Base-by-base conservation (phyloP, 2,797 vertebrate species). In the Ciconia nigra region DNA sequence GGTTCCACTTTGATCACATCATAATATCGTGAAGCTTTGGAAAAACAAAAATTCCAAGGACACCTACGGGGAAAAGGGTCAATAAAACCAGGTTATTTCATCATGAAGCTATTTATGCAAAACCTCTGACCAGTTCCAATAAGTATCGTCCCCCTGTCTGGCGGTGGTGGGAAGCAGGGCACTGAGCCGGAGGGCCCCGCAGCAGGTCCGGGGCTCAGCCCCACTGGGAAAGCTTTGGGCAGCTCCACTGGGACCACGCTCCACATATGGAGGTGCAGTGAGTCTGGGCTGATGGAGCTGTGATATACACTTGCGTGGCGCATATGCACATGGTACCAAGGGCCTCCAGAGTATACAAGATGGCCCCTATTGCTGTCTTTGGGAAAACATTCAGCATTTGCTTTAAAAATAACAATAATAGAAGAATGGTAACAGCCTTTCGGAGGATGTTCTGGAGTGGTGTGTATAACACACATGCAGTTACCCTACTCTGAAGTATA, bases 311-410 rank as follows among this genome's bases (percentile, higher is more conserved):
- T 66, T 73, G 55, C 20, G 54, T 7, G 42, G 47, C 15, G 18
- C 2, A 12, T 13, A 18, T 15, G 18, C 51, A 66, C 14, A 4
- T 11, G 25, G 46, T 65, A 63, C 37, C 31, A 26, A 55, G 29
- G 41, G 42, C 46, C 59, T 52, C 41, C 4, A 26, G 49, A 15
- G 57, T 15, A 9, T 16, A 1, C 3, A 89, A 33, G 24, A 35
- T 41, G 35, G 25, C 15, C 14, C 10, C 29, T 49, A 46, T 13
- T 2, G 0, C 89, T 93, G 73, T 67, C 83, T 93, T 89, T 86
- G 59, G 59, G 73, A 95, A 97, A 97, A 93, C 88, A 94, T 76
- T 95, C 84, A 83, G 86, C 33, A 71, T 66, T 66, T 65, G 58
- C 41, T 83, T 63, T n/a, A 15, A 77, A 57, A 84, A 82, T 46